Conservation (phyloP, 2,797 vertebrate genomes). For the Acipenser ruthenus region DNA sequence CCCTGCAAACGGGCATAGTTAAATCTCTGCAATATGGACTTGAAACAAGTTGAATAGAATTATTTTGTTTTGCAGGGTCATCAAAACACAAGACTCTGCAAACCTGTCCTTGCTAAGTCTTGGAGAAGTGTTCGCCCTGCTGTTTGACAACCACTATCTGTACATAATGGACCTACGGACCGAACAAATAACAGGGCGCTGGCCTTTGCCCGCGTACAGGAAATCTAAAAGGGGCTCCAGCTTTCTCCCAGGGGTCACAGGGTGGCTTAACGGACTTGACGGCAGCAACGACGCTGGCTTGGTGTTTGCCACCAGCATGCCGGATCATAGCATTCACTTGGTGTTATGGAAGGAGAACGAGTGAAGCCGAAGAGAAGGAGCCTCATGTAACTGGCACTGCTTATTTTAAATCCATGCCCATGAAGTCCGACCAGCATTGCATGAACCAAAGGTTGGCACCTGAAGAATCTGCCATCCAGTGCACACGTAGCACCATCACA, state of each 20-base stretch:
- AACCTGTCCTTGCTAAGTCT: constrained; percentile 90
- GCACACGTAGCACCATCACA: constrained; percentile 60
- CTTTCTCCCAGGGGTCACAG: constrained; percentile 87
- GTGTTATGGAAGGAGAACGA: constrained; percentile 95
- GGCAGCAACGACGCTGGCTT: constrained; percentile 86
- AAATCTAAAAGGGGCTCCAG: constrained; percentile 97
- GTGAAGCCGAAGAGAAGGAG: constrained; percentile 47
- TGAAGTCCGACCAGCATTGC: constrained; percentile 53
- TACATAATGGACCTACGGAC: constrained; percentile 97
- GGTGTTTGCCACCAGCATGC: constrained; percentile 98
- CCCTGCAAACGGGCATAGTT: too few relatives aligned
- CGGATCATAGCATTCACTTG: constrained; percentile 97
- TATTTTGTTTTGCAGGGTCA: constrained; percentile 67
- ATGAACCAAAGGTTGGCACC: constrained; percentile 82
- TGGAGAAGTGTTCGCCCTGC: constrained; percentile 87
- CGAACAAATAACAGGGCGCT: constrained; percentile 85
- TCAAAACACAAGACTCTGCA: constrained; percentile 81
- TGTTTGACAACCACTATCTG: constrained; percentile 91
- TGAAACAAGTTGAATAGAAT: too few relatives aligned
- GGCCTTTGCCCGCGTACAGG: constrained; percentile 92
- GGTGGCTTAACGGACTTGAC: constrained; percentile 90
- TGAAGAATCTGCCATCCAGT: constrained; percentile 55
- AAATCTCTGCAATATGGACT: too few relatives aligned
- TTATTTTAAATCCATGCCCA: constrained; percentile 38
- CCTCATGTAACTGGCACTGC: constrained; percentile 34